Conservation (phyloP, 1,140 invertebrate genomes). For the Melitaea cinxia region DNA sequence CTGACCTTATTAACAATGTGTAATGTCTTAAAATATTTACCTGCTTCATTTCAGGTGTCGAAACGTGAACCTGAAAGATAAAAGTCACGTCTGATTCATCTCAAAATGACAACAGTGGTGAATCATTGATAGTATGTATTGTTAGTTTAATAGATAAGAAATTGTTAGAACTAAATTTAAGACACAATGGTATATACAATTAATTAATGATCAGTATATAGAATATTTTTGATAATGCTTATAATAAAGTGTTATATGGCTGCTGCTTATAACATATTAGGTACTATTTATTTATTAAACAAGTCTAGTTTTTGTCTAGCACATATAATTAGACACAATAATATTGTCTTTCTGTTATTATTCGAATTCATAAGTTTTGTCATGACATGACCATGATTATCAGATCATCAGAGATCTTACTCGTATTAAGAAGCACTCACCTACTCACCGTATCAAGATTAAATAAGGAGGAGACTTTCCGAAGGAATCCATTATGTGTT, state of each 20-base stretch:
- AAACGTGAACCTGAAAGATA: slow-evolving; percentile 78
- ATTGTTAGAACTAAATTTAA: not conserved
- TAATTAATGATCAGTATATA: not conserved
- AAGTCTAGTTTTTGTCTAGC: too few species aligned
- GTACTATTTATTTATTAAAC: not conserved
- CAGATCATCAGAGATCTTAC: not conserved
- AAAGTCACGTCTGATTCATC: slow-evolving; percentile 23
- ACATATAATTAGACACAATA: too few species aligned
- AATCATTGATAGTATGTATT: not conserved
- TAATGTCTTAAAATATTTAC: slow-evolving; percentile 46
- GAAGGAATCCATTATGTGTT: slow-evolving; percentile 90
- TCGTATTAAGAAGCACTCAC: slow-evolving; percentile 31
- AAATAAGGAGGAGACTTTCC: slow-evolving; percentile 93
- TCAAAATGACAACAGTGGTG: not conserved
- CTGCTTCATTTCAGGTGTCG: slow-evolving; percentile 82
- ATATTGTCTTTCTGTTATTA: not conserved
- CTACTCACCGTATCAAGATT: slow-evolving; percentile 91
- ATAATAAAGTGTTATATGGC: slow-evolving; percentile 27
- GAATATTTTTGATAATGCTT: not conserved
- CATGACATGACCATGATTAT: too few species aligned
- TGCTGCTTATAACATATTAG: slow-evolving; percentile 31
- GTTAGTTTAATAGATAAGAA: slow-evolving; percentile 1
- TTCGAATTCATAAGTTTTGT: too few species aligned
- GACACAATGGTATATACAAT: not conserved
- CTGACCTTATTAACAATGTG: not conserved